Conservation (phyloP, 2,888 invertebrate species). For the Trachelus iudaicus region DNA sequence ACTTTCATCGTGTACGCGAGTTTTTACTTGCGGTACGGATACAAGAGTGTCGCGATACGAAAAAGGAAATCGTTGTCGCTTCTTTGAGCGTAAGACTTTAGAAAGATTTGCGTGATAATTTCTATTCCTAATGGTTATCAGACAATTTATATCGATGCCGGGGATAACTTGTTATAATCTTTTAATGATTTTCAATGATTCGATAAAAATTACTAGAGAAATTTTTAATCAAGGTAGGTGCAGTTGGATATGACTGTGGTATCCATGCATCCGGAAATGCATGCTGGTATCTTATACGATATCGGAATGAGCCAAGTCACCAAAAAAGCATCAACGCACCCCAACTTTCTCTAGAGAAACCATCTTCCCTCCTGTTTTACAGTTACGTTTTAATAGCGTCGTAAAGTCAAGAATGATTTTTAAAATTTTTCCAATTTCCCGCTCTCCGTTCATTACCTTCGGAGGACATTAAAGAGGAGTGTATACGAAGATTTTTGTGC, state of each 20-base stretch:
- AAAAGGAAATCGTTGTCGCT: neutral
- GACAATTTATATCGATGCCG: neutral
- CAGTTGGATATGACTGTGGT: neutral
- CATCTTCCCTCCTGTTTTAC: neutral
- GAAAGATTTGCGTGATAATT: neutral
- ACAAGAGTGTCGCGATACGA: neutral
- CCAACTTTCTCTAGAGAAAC: conserved; percentile 3
- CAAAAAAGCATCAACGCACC: neutral
- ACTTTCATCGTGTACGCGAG: neutral
- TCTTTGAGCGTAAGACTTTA: neutral
- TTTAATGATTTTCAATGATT: neutral
- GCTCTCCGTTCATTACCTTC: neutral
- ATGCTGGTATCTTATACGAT: neutral
- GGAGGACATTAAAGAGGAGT: neutral
- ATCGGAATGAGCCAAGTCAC: neutral
- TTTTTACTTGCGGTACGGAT: neutral
- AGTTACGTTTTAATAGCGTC: neutral
- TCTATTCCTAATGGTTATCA: neutral
- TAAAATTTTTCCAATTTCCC: neutral
- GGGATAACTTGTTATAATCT: neutral
- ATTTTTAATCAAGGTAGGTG: neutral
- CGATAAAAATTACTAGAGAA: neutral
- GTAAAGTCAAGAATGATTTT: neutral
- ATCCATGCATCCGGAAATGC: neutral
- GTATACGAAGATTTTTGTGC: neutral